A percentile compares a stretch with the other conserved stretches of the same genome.
These are phyloP conservation scores for Dascillus cervinus DNA, from an alignment of 2,888 invertebrate genomes.

Conservation along the genomic window DNA sequence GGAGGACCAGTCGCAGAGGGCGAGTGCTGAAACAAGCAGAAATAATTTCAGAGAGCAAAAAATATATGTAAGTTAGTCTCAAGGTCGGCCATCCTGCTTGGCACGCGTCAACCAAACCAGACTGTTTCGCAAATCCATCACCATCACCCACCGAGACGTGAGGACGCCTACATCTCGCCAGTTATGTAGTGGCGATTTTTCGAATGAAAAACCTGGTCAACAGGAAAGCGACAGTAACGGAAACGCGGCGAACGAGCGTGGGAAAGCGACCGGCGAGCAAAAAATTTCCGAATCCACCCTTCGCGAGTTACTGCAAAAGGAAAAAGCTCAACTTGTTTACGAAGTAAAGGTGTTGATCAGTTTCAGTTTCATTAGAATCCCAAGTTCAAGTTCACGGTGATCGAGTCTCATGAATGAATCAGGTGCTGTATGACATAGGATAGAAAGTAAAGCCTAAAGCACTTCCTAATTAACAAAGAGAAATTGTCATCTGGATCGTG, in stretches of 20 bases:
- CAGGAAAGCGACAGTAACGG: constrained; percentile 10
- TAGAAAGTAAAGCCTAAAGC: constrained; percentile 35
- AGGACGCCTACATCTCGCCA: too few species aligned
- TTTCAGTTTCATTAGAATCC: constrained; percentile 41
- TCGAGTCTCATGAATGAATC: constrained; percentile 38
- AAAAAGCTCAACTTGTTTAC: too few species aligned
- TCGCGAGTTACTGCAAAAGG: too few species aligned
- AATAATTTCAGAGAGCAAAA: constrained; percentile 24
- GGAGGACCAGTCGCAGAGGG: constrained; percentile 82
- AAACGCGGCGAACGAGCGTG: constrained; percentile 8
- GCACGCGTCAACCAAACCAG: too few species aligned
- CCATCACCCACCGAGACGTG: too few species aligned
- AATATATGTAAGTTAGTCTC: constrained; percentile 28
- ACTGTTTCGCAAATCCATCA: constrained; percentile 25
- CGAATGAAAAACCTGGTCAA: too few species aligned
- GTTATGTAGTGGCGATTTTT: too few species aligned
- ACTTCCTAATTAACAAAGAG: not conserved
- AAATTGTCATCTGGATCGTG: too few species aligned
- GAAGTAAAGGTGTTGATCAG: constrained; percentile 21
- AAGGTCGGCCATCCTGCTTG: too few species aligned
- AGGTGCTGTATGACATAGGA: constrained; percentile 26
- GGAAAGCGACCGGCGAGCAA: too few species aligned
- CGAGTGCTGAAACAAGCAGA: constrained; percentile 59
- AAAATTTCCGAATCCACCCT: too few species aligned
- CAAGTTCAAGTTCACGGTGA: constrained; percentile 43